Evolutionary conservation across 2,113 vertebrate species (phyloP).

Genomic region (Henicopernis longicauda): DNA sequence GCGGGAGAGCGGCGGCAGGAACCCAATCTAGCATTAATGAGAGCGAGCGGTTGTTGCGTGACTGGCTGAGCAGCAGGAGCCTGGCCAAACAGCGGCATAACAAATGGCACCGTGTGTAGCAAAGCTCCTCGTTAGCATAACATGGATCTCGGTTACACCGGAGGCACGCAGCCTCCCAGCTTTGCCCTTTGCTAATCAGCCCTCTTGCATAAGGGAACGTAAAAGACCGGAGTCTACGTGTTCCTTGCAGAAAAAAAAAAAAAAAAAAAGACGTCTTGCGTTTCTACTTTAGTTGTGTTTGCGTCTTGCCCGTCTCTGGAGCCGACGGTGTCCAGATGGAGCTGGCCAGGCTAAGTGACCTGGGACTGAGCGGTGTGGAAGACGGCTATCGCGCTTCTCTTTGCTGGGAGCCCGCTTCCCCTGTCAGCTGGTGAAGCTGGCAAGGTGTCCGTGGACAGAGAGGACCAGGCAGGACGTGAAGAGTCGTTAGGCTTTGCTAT

Average conservation of each 20-base stretch:
- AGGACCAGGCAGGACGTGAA: not conserved
- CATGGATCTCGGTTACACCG: not conserved
- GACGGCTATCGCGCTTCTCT: accelerated
- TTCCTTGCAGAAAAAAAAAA: not conserved
- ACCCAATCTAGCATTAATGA: conserved; percentile 33
- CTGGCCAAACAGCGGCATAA: not conserved
- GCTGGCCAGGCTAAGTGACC: not conserved
- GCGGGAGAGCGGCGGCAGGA: not conserved
- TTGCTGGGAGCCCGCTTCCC: not conserved
- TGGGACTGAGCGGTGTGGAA: not conserved
- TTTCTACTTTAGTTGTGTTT: not conserved
- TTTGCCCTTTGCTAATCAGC: not conserved
- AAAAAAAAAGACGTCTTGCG: not conserved
- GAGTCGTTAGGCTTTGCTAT: not conserved
- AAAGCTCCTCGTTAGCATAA: not conserved
- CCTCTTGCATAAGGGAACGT: not conserved
- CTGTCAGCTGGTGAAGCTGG: not conserved
- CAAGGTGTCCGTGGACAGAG: not conserved
- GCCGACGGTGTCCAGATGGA: not conserved
- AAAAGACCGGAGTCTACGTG: not conserved
- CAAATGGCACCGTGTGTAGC: not conserved
- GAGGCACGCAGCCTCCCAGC: not conserved
- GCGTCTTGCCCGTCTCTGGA: not conserved
- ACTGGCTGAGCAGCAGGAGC: not conserved
- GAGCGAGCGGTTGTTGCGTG: not conserved